Evolutionary conservation across 2,888 invertebrate species (phyloP).

Genomic region (Drosophila phalerata): DNA sequence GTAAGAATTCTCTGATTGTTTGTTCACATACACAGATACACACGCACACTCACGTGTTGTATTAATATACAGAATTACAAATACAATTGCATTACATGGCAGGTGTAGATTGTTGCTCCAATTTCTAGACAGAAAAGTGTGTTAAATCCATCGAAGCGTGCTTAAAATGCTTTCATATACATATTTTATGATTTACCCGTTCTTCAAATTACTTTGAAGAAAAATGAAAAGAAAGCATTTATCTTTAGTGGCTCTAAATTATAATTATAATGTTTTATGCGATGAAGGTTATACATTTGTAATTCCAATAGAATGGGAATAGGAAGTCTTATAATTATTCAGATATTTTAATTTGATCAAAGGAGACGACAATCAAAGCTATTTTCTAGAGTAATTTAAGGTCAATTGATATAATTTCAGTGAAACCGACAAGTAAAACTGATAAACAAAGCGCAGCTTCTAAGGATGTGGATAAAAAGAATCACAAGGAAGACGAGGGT

Average conservation of each 20-base stretch:
- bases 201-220: neutral
- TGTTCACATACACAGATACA: neutral
- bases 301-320: too few relatives aligned
- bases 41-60: neutral
- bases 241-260: neutral
- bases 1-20: constrained; percentile 84
- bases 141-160: neutral
- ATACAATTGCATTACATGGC: neutral
- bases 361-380: too few relatives aligned
- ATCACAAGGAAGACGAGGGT: constrained; percentile 70
- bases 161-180: constrained; percentile 5
- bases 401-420: constrained; percentile 42
- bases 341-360: too few relatives aligned
- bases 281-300: neutral
- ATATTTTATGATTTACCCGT: constrained; percentile 1
- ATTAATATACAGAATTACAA: neutral
- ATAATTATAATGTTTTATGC: constrained; percentile 1
- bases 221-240: neutral
- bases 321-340: too few relatives aligned
- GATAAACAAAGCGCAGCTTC: constrained; percentile 55
- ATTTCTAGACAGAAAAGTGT: neutral
- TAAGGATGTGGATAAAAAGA: constrained; percentile 78
- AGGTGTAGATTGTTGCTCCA: neutral
- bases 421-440: constrained; percentile 60
- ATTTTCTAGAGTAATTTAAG: too few relatives aligned